Evolutionary conservation across 2,888 invertebrate genomes (phyloP), one percentile per base, ranked within the genome.

Genomic region (Julus scanicus): DNA sequence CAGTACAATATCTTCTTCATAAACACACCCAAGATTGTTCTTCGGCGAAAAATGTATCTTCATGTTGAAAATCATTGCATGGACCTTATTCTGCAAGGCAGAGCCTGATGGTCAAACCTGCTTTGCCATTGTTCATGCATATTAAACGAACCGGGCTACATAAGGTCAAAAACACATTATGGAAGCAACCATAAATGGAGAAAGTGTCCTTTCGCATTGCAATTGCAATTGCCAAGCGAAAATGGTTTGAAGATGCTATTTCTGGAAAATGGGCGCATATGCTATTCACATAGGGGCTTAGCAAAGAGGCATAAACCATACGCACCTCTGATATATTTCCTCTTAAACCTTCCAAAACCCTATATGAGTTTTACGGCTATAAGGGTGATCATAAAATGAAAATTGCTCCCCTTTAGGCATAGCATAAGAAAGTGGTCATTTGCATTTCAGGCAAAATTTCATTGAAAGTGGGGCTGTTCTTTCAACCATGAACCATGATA

Each of bases 161-260:
- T n/a, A 80, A 80, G 80, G 80, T 80, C 80, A 80, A 80, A 80
- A 80, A 37, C 80, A 20, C 71, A 80, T 80, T 11, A 29, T 37
- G 80, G 80, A 37, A 37, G 29, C 80, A 37, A 29, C 80, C 29
- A 80, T 80, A 80, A 80, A 80, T 80, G 80, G 29, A 37, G 80
- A 29, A 13, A 37, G 80, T 80, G 37, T 80, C 80, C 71, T 37
- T 80, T 80, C 80, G 13, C 37, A 80, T 37, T 37, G 37, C 29
- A 2, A 0, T 3, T 37, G 80, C 80, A 80, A 80, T 80, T 80
- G 29, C 37, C 80, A 13, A 80, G 80, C 80, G 29, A 29, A 37
- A 80, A 80, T 80, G 80, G 80, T 20, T 20, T 71, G 71, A 20
- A 71, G 71, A 71, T 71, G 29, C 20, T 5, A 4, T 80, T 80